These are phyloP conservation scores for Papilio polytes DNA, from an alignment of 1,140 invertebrate genomes.

Conservation along the genomic window DNA sequence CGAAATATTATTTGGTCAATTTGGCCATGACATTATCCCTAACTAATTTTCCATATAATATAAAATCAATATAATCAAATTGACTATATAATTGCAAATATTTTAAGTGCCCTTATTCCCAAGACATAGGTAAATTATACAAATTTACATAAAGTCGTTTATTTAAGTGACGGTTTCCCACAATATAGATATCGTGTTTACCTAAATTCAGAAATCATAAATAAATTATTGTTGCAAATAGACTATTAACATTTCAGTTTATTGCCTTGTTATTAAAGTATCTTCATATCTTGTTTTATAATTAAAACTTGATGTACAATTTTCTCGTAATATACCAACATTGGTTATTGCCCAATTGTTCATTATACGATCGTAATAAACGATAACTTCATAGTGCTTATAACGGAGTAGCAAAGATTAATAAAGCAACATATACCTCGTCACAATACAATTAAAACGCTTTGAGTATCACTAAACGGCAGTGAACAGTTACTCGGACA, in stretches of 20 bases:
- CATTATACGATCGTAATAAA: background rate
- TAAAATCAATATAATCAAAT: background rate
- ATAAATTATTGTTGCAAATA: constrained; percentile 21
- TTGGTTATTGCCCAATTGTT: background rate
- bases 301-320: constrained; percentile 12
- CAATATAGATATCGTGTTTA: constrained; percentile 18
- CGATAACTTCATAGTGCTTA: too few relatives aligned
- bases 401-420: too few relatives aligned
- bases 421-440: too few relatives aligned
- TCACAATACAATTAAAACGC: too few relatives aligned
- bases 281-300: constrained; percentile 6
- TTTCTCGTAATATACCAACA: background rate
- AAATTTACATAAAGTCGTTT: constrained; percentile 26
- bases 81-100: background rate
- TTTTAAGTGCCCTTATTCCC: background rate
- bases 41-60: background rate
- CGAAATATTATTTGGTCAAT: background rate
- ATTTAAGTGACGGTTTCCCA: constrained; percentile 31
- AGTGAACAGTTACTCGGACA: too few relatives aligned
- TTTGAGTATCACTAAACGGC: too few relatives aligned
- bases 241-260: constrained; percentile 22
- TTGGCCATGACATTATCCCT: background rate
- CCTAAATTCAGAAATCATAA: constrained; percentile 24
- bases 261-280: constrained; percentile 15
- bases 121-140: background rate